These are phyloP conservation scores for Metalampra italica DNA, from an alignment of 2,888 invertebrate genomes.

Conservation along the genomic window DNA sequence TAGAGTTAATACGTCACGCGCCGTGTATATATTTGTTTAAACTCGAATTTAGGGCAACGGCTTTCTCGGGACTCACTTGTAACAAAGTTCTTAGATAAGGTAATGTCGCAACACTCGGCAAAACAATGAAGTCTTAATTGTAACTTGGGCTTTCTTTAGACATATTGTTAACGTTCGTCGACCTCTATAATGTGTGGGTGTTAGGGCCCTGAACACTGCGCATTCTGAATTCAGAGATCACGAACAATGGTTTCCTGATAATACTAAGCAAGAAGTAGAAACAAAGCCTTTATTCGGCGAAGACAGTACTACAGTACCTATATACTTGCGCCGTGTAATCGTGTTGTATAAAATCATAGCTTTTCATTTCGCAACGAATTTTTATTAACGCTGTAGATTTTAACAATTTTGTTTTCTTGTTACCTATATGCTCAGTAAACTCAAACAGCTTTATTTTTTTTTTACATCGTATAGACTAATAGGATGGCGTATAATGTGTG, in stretches of 20 bases:
- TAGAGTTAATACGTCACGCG: slow-evolving; percentile 6
- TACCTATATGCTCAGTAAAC: too few species aligned
- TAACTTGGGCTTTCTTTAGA: slow-evolving; percentile 49
- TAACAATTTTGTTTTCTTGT: too few species aligned
- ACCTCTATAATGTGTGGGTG: slow-evolving; percentile 39
- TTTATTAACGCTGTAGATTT: too few species aligned
- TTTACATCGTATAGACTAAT: too few species aligned
- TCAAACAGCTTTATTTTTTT: too few species aligned
- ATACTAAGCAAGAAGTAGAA: slow-evolving; percentile 25
- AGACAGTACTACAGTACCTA: slow-evolving; percentile 14
- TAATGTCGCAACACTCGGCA: slow-evolving; percentile 56
- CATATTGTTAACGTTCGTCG: slow-evolving; percentile 45
- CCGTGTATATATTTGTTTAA: slow-evolving; percentile 33
- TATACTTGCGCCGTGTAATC: slow-evolving; percentile 10
- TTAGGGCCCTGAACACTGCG: slow-evolving; percentile 18
- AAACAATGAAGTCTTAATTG: slow-evolving; percentile 73
- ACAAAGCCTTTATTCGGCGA: slow-evolving; percentile 16
- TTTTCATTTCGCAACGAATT: too few species aligned
- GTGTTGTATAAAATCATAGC: too few species aligned
- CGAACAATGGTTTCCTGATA: slow-evolving; percentile 34
- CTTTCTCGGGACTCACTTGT: slow-evolving; percentile 39
- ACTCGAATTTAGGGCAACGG: slow-evolving; percentile 30
- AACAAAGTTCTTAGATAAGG: slow-evolving; percentile 58
- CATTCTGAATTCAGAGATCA: slow-evolving; percentile 28
- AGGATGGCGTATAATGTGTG: background rate